These are phyloP conservation scores for Parotocinclus haroldoi DNA, from an alignment of 2,797 vertebrate genomes.

Conservation along the genomic window DNA sequence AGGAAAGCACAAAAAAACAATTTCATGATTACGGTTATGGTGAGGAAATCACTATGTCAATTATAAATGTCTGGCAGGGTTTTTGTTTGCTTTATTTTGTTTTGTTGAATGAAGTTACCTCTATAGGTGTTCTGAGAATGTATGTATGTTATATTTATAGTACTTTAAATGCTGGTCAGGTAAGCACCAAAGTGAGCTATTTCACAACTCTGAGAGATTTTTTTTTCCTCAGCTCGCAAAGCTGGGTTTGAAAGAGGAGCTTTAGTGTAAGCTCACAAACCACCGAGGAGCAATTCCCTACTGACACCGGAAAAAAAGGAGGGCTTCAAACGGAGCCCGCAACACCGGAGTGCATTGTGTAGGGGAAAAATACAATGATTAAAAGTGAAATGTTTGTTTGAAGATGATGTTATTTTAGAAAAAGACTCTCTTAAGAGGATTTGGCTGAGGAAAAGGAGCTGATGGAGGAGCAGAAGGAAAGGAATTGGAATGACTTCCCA, in stretches of 20 bases:
- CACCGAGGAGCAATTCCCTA: constrained; percentile 69
- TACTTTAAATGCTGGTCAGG: constrained; percentile 71
- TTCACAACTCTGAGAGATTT: constrained; percentile 65
- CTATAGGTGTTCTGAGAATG: background rate
- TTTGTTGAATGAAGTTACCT: background rate
- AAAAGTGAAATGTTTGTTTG: constrained; percentile 83
- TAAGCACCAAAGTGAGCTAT: constrained; percentile 68
- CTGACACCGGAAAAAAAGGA: constrained; percentile 67
- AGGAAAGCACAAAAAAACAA: too few species aligned
- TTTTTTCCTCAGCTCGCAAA: constrained; percentile 64
- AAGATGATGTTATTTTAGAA: constrained; percentile 78
- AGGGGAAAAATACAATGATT: constrained; percentile 72
- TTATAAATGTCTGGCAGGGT: too few species aligned
- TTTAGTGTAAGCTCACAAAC: constrained; percentile 75
- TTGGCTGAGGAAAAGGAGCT: constrained; percentile 58
- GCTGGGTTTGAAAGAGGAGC: constrained; percentile 72
- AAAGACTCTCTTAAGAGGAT: constrained; percentile 71
- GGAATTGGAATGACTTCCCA: constrained; percentile 65
- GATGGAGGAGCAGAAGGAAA: constrained; percentile 48
- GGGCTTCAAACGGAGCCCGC: constrained; percentile 71
- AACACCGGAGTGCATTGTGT: constrained; percentile 67
- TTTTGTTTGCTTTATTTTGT: too few species aligned
- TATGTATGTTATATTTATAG: too few species aligned
- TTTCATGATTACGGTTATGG: too few species aligned
- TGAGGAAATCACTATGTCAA: too few species aligned